Base-by-base conservation (phyloP, 2,113 vertebrate genomes). In the Forbesichthys papilliferus region DNA sequence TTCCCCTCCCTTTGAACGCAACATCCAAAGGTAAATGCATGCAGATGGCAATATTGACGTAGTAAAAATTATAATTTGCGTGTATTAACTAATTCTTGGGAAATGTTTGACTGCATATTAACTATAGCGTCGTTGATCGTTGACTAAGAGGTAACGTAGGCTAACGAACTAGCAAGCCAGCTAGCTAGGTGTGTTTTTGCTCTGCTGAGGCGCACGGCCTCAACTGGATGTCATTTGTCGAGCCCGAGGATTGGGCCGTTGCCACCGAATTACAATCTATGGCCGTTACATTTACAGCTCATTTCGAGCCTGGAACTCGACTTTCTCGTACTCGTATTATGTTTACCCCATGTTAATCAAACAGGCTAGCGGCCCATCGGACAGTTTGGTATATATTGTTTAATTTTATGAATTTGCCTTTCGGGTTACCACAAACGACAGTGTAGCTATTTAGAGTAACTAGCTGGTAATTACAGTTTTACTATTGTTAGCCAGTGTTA, bases 171-270 rank as follows among this genome's bases (percentile, higher is more conserved):
- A 88, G 88, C 86, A 61, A 81, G 77, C 73, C 70, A 16, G 82
- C 88, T 89, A 91, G 86, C 80, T 88, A 87, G 80, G 85, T 89
- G 87, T 90, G 89, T 90, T 88, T 88, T 87, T 82, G 84, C 89
- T 88, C 65, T 66, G 66, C 83, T 56, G 16, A 88, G 87, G 84
- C 86, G 67, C 76, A 74, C 89, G 89, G 89, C 89, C 89, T 89
- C 79, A 68, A 82, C 82, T 89, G 88, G 86, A 86, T 89, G 89
- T 89, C 89, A 91, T 82, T 80, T 78, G 78, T 86, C 83, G 84
- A 88, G 84, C 69, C 81, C 85, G 81, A 74, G 81, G 84, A 88
- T 86, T 79, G 87, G 89, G 86, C 89, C 86, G 79, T 73, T 82
- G 83, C 84, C 80, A 83, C 86, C 57, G 78, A 74, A 82, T 83